These are phyloP conservation scores for Lordiphosa fenestrarum DNA, from an alignment of 2,888 invertebrate genomes.

Conservation along the genomic window DNA sequence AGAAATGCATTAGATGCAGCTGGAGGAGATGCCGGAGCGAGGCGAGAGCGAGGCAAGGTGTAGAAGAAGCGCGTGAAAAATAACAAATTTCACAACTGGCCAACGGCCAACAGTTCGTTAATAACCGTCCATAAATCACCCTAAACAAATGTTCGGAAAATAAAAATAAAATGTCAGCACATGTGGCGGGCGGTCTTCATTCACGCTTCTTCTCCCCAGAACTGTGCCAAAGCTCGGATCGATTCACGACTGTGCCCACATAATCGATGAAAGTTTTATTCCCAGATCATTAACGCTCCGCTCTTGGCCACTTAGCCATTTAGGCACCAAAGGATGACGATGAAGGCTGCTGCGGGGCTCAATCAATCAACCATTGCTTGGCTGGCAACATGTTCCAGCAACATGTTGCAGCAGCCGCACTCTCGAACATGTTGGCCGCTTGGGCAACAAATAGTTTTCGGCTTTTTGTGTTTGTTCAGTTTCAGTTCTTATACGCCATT, in stretches of 20 bases:
- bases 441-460: conserved; percentile 53
- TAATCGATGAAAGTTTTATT: conserved; percentile 66
- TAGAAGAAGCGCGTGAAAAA: conserved; percentile 43
- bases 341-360: conserved; percentile 4
- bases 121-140: conserved; percentile 68
- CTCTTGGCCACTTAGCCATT: conserved; percentile 5
- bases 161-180: background rate
- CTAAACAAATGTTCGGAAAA: conserved; percentile 52
- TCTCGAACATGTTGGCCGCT: conserved; percentile 55
- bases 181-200: conserved; percentile 22
- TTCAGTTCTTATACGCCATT: conserved; percentile 64
- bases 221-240: conserved; percentile 4
- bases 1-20: conserved; percentile 66
- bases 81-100: conserved; percentile 64
- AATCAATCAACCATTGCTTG: conserved; percentile 8
- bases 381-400: conserved; percentile 10
- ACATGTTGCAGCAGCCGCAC: conserved; percentile 11
- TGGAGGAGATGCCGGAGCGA: background rate
- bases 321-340: conserved; percentile 3
- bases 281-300: conserved; percentile 20
- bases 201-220: conserved; percentile 26
- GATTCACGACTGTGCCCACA: conserved; percentile 64
- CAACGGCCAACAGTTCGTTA: conserved; percentile 45
- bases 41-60: background rate
- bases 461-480: conserved; percentile 37